Base-by-base conservation (phyloP, 2,797 vertebrate species). In the Aeoliscus strigatus region DNA sequence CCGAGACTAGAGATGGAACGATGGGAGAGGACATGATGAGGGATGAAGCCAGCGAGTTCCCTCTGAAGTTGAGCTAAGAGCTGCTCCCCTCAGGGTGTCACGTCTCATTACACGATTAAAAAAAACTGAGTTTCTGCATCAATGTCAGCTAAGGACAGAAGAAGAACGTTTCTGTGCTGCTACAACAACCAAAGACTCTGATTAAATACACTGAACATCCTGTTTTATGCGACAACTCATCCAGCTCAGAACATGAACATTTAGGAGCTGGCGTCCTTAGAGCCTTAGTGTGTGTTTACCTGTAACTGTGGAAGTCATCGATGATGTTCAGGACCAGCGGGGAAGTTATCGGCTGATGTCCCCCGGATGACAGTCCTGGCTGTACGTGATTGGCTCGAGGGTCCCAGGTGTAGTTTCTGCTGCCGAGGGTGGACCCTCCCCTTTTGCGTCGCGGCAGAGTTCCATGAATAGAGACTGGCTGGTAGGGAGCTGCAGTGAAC, bases 371-470 rank as follows among this genome's bases (percentile, higher is more conserved):
- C n/a, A 18, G 51, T 4, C 18, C 43, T 2, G 39, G 43, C 41
- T 64, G 67, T 3, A 21, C 44, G 27, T 65, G 66, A 65, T 70
- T 78, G 61, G 70, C 57, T 62, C 73, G 67, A 12, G 56, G 71
- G 38, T 84, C 72, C 79, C 82, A 83, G 37, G 72, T 74, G 50
- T 70, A 60, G 47, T 33, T 75, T 7, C 68, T 58, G 1, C 45
- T 53, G 38, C 18, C 0, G 27, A 51, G 8, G 42, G 10, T 63
- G 46, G 49, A 16, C 10, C 74, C 76, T 8, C 87, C 91, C 27
- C 89, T 95, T 75, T 92, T 97, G 73, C 90, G 93, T 43, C 94
- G 90, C 12, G 96, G 96, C 55, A 98, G 86, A 21, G 96, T 98
- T 43, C 96, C 94, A 3, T 97, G 96, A 77, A 98, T 92, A 10